phyloP scores from a whole-genome alignment of 2,888 invertebrate species.

The Agrochola circellaris region DNA sequence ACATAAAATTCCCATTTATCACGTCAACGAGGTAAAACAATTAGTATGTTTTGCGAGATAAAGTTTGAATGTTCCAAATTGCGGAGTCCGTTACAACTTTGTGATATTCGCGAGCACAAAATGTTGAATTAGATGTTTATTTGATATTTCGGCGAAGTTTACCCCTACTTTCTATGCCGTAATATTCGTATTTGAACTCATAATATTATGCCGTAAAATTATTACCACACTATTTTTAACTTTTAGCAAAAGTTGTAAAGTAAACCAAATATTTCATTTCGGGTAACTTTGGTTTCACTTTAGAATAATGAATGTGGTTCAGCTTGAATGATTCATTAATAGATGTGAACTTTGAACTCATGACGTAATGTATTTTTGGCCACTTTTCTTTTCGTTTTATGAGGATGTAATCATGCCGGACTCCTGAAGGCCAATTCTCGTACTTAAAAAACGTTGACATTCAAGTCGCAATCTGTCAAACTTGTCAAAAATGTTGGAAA shows the following conservation, averaged over 20 bases:
- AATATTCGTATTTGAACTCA: conserved; percentile 42
- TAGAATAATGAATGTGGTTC: conserved; percentile 25
- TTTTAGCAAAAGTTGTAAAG: conserved; percentile 33
- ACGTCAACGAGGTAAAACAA: conserved; percentile 66
- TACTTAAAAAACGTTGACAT: no score
- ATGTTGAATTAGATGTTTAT: conserved; percentile 66
- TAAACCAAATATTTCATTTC: conserved; percentile 39
- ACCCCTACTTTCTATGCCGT: conserved; percentile 35
- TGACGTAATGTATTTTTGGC: conserved; percentile 13
- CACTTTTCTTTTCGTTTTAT: conserved; percentile 14
- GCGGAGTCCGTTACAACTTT: conserved; percentile 62
- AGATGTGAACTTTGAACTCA: conserved; percentile 31
- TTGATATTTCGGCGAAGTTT: conserved; percentile 62
- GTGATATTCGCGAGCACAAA: conserved; percentile 55
- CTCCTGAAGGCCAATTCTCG: no score
- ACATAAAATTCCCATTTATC: conserved; percentile 65
- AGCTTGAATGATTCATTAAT: conserved; percentile 24
- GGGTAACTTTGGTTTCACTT: conserved; percentile 28
- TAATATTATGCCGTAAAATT: conserved; percentile 38
- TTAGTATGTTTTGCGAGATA: conserved; percentile 65
- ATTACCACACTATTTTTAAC: conserved; percentile 58
- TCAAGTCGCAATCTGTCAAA: no score
- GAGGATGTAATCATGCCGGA: neutral
- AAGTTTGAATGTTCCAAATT: conserved; percentile 61
- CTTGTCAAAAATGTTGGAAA: no score